A percentile compares a stretch with the other conserved stretches of the same genome.
phyloP scores from a whole-genome alignment of 1,140 invertebrate species.

The Sinonovacula constricta region DNA sequence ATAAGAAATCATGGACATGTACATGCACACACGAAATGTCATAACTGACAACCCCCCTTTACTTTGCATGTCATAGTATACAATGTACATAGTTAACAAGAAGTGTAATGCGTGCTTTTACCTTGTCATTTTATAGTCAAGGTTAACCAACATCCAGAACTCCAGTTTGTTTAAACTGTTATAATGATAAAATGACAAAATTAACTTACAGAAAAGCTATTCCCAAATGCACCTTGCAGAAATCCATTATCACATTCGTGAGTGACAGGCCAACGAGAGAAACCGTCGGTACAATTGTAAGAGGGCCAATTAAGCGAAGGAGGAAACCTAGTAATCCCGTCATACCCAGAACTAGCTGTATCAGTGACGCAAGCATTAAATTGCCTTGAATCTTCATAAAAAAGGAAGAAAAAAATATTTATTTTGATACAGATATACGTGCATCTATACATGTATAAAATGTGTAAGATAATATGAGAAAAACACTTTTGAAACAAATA shows the following conservation, averaged over 20 bases:
- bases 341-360: slow-evolving; percentile 87
- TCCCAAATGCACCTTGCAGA: slow-evolving; percentile 89
- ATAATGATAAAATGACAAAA: neutral
- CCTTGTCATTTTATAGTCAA: neutral
- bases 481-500: no score
- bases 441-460: no score
- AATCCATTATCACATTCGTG: slow-evolving; percentile 87
- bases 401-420: no score
- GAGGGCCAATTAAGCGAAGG: slow-evolving; percentile 71
- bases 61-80: neutral
- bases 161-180: no score
- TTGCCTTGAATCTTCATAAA: slow-evolving; percentile 84
- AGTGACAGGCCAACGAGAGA: slow-evolving; percentile 82
- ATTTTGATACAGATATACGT: no score
- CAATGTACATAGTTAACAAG: neutral
- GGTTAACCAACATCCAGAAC: neutral
- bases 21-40: neutral
- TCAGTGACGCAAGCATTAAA: slow-evolving; percentile 87
- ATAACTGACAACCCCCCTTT: neutral
- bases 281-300: slow-evolving; percentile 70
- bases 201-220: slow-evolving; percentile 86
- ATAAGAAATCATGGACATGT: neutral
- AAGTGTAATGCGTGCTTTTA: neutral
- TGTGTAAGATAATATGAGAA: no score
- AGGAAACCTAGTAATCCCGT: slow-evolving; percentile 77